Evolutionary conservation across 2,113 vertebrate genomes (phyloP).

Genomic region (Nanger granti): DNA sequence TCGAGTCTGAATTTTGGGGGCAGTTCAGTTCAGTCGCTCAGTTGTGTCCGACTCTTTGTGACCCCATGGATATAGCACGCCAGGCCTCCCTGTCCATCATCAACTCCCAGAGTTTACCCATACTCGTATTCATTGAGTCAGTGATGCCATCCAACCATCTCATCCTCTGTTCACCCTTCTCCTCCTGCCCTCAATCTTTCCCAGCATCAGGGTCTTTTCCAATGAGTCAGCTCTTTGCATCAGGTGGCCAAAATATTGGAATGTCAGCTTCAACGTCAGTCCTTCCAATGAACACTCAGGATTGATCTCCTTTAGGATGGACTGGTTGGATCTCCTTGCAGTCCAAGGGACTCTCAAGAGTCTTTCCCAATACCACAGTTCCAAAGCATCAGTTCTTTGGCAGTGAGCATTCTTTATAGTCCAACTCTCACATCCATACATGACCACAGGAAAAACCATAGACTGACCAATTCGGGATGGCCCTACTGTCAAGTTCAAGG

Average conservation of each 20-base stretch:
- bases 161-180: neutral
- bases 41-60: fast-evolving
- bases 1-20: neutral
- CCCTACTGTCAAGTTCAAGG: neutral
- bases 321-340: neutral
- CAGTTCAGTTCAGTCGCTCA: neutral
- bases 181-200: neutral
- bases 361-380: neutral
- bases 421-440: neutral
- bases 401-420: neutral
- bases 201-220: neutral
- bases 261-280: neutral
- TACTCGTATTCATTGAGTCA: fast-evolving
- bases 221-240: neutral
- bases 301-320: neutral
- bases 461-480: neutral
- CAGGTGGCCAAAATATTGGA: neutral
- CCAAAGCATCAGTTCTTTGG: neutral
- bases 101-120: neutral
- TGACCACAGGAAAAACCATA: neutral
- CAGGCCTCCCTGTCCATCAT: neutral
- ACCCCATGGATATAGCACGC: neutral
- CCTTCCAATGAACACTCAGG: neutral
- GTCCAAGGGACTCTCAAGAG: neutral
- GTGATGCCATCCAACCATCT: neutral